phyloP scores from a whole-genome alignment of 2,888 invertebrate species.

The Tetropium fuscum region DNA sequence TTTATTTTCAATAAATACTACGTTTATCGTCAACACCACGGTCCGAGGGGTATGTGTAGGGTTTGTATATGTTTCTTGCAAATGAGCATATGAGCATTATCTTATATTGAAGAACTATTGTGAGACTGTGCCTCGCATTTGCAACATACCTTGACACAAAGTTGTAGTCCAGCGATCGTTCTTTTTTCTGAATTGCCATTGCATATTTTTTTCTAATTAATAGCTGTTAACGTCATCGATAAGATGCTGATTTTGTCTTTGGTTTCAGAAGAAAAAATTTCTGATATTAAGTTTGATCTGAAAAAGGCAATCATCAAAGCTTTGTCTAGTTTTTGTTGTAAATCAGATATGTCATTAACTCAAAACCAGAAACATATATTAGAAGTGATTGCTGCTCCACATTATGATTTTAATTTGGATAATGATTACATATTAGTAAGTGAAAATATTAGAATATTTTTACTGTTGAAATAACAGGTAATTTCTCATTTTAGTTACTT shows the following conservation, averaged over 20 bases:
- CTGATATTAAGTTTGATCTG: slow-evolving; percentile 36
- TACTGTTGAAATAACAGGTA: background rate
- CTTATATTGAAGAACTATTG: too few relatives aligned
- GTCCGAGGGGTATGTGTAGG: too few relatives aligned
- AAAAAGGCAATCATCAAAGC: slow-evolving; percentile 43
- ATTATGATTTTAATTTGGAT: slow-evolving; percentile 47
- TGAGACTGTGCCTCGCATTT: too few relatives aligned
- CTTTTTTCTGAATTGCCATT: too few relatives aligned
- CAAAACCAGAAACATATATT: slow-evolving; percentile 49
- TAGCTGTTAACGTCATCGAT: too few relatives aligned
- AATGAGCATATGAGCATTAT: too few relatives aligned
- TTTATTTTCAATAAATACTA: too few relatives aligned
- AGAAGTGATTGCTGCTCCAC: slow-evolving; percentile 44
- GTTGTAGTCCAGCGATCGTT: too few relatives aligned
- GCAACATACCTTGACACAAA: too few relatives aligned
- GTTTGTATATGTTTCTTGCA: too few relatives aligned
- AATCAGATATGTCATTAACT: slow-evolving; percentile 42
- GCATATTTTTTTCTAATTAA: too few relatives aligned
- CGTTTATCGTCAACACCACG: too few relatives aligned
- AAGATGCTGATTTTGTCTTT: background rate
- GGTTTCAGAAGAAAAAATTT: slow-evolving; percentile 35
- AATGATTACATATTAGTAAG: slow-evolving; percentile 53
- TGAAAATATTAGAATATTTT: background rate
- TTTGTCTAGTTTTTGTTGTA: slow-evolving; percentile 52
- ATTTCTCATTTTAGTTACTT: slow-evolving; percentile 50